A percentile compares a stretch with the other conserved stretches of the same genome.
Evolutionary conservation across 2,888 invertebrate species (phyloP).

Genomic region (Mechanitis messenoides): DNA sequence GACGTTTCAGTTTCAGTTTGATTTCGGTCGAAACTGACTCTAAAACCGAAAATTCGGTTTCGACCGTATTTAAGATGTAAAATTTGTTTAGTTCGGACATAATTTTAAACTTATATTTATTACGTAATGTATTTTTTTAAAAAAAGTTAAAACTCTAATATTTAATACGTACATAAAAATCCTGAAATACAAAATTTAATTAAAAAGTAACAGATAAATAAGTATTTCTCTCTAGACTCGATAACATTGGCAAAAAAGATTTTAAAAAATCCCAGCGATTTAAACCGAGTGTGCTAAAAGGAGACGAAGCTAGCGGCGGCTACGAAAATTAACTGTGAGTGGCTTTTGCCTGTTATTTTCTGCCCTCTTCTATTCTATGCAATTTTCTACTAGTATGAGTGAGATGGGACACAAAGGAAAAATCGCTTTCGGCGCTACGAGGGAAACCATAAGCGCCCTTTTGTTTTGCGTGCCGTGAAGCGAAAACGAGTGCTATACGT

Average conservation of each 20-base stretch:
- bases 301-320: conserved; percentile 55
- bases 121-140: no score
- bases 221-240: conserved; percentile 15
- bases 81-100: no score
- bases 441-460: conserved; percentile 70
- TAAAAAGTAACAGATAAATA: conserved; percentile 23
- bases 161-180: no score
- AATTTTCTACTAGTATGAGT: conserved; percentile 34
- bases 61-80: no score
- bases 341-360: conserved; percentile 52
- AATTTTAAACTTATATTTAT: no score
- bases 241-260: conserved; percentile 25
- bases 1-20: no score
- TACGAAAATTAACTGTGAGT: conserved; percentile 71
- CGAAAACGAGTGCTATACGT: conserved; percentile 49
- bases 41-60: no score
- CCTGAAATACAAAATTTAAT: background rate
- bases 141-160: no score
- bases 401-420: conserved; percentile 49
- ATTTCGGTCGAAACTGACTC: no score
- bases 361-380: conserved; percentile 41
- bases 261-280: conserved; percentile 49
- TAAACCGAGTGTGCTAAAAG: conserved; percentile 46
- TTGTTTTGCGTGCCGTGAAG: conserved; percentile 69
- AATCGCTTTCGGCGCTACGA: conserved; percentile 63